These are phyloP conservation scores for Sycobia sp. DNA, from an alignment of 1,140 invertebrate genomes.

Conservation along the genomic window DNA sequence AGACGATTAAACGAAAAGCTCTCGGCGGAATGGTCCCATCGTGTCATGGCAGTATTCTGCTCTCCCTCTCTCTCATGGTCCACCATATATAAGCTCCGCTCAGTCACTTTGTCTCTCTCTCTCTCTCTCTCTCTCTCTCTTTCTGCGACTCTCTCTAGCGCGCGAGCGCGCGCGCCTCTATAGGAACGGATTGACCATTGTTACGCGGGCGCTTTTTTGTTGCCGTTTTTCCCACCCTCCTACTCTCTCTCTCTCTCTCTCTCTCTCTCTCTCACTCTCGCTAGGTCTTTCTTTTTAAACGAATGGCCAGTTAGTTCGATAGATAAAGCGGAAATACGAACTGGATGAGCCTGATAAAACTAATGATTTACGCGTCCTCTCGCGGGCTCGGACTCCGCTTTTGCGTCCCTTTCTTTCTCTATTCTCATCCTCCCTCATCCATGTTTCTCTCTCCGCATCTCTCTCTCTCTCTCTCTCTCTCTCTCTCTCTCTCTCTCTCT, in stretches of 20 bases:
- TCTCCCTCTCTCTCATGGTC: too few relatives aligned
- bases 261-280: background rate
- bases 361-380: conserved; percentile 54
- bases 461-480: conserved; percentile 17
- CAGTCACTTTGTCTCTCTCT: background rate
- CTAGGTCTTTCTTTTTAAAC: conserved; percentile 29
- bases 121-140: background rate
- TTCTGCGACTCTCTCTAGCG: background rate
- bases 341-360: conserved; percentile 58
- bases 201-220: conserved; percentile 43
- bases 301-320: conserved; percentile 50
- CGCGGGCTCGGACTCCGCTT: too few relatives aligned
- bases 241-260: background rate
- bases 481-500: too few relatives aligned
- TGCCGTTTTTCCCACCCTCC: background rate
- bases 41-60: conserved; percentile 35
- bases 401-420: conserved; percentile 15
- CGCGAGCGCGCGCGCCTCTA: background rate
- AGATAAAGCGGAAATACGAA: conserved; percentile 55
- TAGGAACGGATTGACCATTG: conserved; percentile 41
- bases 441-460: background rate
- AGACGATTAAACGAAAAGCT: conserved; percentile 36
- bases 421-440: conserved; percentile 18
- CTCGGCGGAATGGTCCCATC: conserved; percentile 31
- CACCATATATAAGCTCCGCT: too few relatives aligned